Conservation (phyloP, 2,888 invertebrate species). For the Tridacna gigas region DNA sequence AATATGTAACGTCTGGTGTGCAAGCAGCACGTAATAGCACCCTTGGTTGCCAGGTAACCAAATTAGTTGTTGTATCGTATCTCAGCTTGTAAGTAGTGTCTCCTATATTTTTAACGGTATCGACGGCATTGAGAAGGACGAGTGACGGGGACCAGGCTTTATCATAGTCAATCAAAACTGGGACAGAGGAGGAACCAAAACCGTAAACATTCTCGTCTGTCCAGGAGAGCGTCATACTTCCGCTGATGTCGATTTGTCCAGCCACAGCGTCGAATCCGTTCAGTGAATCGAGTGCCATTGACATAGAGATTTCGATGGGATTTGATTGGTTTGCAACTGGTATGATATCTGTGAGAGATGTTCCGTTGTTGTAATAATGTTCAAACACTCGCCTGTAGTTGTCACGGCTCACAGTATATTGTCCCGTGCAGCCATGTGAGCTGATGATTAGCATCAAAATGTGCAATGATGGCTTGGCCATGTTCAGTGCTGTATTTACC, state of each 20-base stretch:
- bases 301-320: constrained; percentile 30
- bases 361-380: constrained; percentile 55
- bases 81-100: constrained; percentile 60
- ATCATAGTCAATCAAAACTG: constrained; percentile 49
- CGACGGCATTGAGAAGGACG: constrained; percentile 56
- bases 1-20: constrained; percentile 61
- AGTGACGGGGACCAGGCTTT: constrained; percentile 59
- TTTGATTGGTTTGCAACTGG: constrained; percentile 33
- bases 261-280: constrained; percentile 57
- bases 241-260: constrained; percentile 61
- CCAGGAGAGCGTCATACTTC: constrained; percentile 53
- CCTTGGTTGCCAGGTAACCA: constrained; percentile 53
- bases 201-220: constrained; percentile 25
- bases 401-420: neutral
- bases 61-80: constrained; percentile 11
- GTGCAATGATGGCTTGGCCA: no score
- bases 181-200: neutral
- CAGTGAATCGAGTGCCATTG: constrained; percentile 50
- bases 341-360: constrained; percentile 47
- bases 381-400: constrained; percentile 44
- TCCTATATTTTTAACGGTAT: constrained; percentile 55
- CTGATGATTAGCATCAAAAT: no score
- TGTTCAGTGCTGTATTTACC: no score
- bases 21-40: constrained; percentile 55
- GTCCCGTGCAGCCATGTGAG: neutral